Percentiles rank a stretch among this genome's conserved stretches.
Evolutionary conservation across 2,888 invertebrate genomes (phyloP).

Genomic region (Anthrax anthrax): DNA sequence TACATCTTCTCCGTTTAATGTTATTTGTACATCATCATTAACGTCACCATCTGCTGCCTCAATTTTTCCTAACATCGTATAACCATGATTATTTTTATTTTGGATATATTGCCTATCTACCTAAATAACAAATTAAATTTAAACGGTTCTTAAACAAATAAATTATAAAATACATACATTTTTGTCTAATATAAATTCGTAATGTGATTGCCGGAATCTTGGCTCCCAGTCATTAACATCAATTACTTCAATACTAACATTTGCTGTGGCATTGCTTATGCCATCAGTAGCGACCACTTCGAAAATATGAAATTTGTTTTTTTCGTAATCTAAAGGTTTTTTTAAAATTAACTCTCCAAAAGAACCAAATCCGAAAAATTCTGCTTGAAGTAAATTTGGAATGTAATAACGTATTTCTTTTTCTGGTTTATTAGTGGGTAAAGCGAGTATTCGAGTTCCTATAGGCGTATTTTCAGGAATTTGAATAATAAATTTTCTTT

Average conservation of each 20-base stretch:
- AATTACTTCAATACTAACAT: conserved; percentile 63
- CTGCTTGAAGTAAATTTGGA: conserved; percentile 56
- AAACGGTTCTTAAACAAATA: neutral
- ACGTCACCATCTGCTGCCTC: conserved; percentile 81
- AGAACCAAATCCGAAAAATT: conserved; percentile 60
- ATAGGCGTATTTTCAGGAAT: conserved; percentile 64
- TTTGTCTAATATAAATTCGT: conserved; percentile 51
- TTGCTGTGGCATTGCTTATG: conserved; percentile 62
- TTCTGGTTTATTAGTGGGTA: conserved; percentile 49
- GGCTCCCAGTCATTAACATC: conserved; percentile 93
- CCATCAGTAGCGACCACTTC: conserved; percentile 68
- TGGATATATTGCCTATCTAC: neutral
- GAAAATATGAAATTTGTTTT: conserved; percentile 53
- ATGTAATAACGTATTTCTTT: conserved; percentile 61
- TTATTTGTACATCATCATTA: conserved; percentile 57
- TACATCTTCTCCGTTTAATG: conserved; percentile 54
- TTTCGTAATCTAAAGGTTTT: conserved; percentile 66
- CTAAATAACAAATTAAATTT: conserved; percentile 22
- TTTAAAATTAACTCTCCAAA: conserved; percentile 67
- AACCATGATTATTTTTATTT: neutral
- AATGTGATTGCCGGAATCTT: conserved; percentile 72
- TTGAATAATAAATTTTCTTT: conserved; percentile 52
- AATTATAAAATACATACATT: conserved; percentile 20
- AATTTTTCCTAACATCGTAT: conserved; percentile 44
- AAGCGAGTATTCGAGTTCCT: conserved; percentile 56